A percentile compares a stretch with the other conserved stretches of the same genome.
Evolutionary conservation across 2,797 vertebrate species (phyloP).

Genomic region (Uromys caudimaculatus): DNA sequence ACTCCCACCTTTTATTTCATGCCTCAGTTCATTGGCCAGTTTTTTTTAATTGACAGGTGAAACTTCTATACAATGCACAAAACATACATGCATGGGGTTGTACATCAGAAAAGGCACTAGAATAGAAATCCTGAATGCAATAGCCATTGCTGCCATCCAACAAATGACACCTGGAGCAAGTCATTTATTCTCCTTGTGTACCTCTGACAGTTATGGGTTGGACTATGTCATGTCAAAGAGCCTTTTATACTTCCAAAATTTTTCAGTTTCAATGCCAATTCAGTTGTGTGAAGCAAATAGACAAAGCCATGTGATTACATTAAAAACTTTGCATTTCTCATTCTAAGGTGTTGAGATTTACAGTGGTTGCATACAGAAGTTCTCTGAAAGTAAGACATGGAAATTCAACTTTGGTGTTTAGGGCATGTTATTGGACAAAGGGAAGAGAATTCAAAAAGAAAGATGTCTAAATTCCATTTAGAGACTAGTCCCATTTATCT

Average conservation of each 20-base stretch:
- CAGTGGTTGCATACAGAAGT: neutral
- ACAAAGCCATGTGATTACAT: neutral
- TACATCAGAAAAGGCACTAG: neutral
- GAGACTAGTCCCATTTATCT: neutral
- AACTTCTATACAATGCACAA: neutral
- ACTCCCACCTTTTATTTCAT: neutral
- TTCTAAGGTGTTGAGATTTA: constrained; percentile 36
- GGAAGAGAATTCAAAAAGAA: neutral
- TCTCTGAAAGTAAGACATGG: neutral
- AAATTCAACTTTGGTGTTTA: constrained; percentile 36
- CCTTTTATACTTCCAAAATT: neutral
- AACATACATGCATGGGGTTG: constrained; percentile 1
- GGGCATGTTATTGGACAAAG: neutral
- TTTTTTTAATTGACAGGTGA: neutral
- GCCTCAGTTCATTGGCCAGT: neutral
- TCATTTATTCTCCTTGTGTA: neutral
- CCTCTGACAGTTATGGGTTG: neutral
- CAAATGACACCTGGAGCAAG: neutral
- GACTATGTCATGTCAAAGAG: neutral
- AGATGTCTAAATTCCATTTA: neutral
- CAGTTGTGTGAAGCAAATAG: neutral
- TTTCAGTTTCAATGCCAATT: neutral
- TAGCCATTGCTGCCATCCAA: neutral
- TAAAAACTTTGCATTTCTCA: neutral
- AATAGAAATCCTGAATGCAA: neutral